Evolutionary conservation across 2,888 invertebrate species (phyloP), one percentile per base, ranked within the genome.

Genomic region (Rhamphomyia laevipes): DNA sequence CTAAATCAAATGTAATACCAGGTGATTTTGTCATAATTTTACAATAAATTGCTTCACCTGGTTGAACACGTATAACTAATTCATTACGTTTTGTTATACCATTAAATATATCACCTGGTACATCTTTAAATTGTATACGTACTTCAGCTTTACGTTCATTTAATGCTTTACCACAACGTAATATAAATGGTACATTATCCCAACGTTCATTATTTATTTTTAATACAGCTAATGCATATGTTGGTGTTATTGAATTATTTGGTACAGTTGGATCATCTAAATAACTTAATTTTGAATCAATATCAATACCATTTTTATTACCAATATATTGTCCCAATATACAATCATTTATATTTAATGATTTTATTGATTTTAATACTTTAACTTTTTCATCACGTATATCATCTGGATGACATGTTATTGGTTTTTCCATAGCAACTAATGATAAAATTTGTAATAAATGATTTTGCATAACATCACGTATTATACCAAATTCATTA

Each of bases 401-500:
- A 65, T 99, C 96, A 73, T 99, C 94, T 3, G 97, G 94, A 66
- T 86, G 84, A 51, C 89, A 80, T 15, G 90, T 85, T 1, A 89
- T 87, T 2, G 99, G 99, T 66, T 95, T 95, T 62, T 99, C 99
- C 99, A 99, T 99, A 38, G 97, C 97, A 56, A 95, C 89, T 55
- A 99, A 75, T 13, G 94, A 93, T 18, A 99, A 73, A 61, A 99
- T 95, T 76, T 99, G 99, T 57, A 99, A 74, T 57, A 99, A 74
- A 73, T 99, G 99, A 71, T 99, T 99, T 73, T 99, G 99, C 96
- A 99, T 99, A 1, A 99, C 95, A 74, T 99, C 99, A 42, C 99
- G 80, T 55, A 99, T 92, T 52, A 99, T 97, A 21, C 99, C 99
- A 73, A 94, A 97, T 63, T 90, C 84, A 71, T 99, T 95, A 71